Evolutionary conservation across 2,888 invertebrate species (phyloP).

Genomic region (Lumbricus terrestris): DNA sequence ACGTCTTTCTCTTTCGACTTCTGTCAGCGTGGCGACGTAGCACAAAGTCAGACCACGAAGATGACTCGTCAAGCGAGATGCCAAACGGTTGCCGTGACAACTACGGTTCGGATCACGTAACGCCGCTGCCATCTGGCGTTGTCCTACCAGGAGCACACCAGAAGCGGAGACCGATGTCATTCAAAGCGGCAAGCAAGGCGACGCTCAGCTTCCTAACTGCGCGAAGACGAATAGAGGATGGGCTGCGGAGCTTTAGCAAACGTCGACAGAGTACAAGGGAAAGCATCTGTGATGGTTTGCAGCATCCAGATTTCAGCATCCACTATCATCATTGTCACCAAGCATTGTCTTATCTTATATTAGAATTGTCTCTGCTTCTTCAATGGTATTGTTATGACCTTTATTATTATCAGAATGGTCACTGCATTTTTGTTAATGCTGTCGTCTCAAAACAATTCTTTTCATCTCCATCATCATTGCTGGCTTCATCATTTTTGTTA

Average conservation of each 20-base stretch:
- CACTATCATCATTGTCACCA: background rate
- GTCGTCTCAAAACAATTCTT: too few species aligned
- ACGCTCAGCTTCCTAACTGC: constrained; percentile 58
- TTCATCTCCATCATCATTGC: too few species aligned
- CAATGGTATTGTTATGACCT: too few species aligned
- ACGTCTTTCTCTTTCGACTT: too few species aligned
- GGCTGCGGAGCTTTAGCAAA: constrained; percentile 70
- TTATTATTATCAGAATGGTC: too few species aligned
- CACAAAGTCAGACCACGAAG: constrained; percentile 58
- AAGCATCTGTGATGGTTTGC: constrained; percentile 74
- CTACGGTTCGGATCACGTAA: constrained; percentile 34
- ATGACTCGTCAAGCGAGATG: constrained; percentile 53
- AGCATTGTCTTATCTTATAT: too few species aligned
- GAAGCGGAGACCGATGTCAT: constrained; percentile 46
- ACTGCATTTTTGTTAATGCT: too few species aligned
- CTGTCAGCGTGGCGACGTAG: constrained; percentile 50
- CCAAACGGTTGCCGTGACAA: constrained; percentile 11
- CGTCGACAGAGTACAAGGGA: constrained; percentile 73
- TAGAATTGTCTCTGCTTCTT: too few species aligned
- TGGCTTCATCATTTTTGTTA: too few species aligned
- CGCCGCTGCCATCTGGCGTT: background rate
- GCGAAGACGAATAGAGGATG: constrained; percentile 83
- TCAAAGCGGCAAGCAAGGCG: constrained; percentile 59
- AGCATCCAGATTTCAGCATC: background rate
- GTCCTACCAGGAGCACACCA: background rate